Conservation (phyloP, 2,113 vertebrate genomes). For the Paradoxurus hermaphroditus region DNA sequence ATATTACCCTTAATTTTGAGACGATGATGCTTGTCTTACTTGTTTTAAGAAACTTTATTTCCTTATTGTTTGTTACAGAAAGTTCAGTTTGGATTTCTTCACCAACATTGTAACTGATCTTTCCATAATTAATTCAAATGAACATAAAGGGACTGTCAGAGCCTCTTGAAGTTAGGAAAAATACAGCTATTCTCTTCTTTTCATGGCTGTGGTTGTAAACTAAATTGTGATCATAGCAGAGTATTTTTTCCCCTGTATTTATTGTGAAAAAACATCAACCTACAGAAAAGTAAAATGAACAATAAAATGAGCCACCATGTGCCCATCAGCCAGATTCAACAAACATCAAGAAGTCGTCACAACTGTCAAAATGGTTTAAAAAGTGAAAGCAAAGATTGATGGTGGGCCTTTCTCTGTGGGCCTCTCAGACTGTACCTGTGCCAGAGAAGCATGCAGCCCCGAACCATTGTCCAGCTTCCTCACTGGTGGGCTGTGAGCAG, state of each 20-base stretch:
- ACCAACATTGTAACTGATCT: neutral
- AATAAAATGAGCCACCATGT: neutral
- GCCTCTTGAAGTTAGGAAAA: neutral
- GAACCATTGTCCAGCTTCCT: slow-evolving; percentile 3
- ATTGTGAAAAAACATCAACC: neutral
- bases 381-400: slow-evolving; percentile 19
- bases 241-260: neutral
- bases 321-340: neutral
- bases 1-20: neutral
- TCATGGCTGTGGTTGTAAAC: neutral
- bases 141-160: neutral
- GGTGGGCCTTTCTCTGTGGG: neutral
- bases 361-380: neutral
- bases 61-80: neutral
- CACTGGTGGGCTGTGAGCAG: slow-evolving; percentile 4
- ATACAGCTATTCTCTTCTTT: neutral
- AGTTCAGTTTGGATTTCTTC: neutral
- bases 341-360: neutral
- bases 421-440: slow-evolving; percentile 31
- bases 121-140: neutral
- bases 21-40: neutral
- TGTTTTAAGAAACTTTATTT: slow-evolving; percentile 18
- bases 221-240: neutral
- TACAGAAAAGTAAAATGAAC: neutral
- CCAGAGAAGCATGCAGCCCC: neutral